A percentile compares a stretch with the other conserved stretches of the same genome.
Evolutionary conservation across 2,888 invertebrate genomes (phyloP).

Genomic region (Stramonita haemastoma): DNA sequence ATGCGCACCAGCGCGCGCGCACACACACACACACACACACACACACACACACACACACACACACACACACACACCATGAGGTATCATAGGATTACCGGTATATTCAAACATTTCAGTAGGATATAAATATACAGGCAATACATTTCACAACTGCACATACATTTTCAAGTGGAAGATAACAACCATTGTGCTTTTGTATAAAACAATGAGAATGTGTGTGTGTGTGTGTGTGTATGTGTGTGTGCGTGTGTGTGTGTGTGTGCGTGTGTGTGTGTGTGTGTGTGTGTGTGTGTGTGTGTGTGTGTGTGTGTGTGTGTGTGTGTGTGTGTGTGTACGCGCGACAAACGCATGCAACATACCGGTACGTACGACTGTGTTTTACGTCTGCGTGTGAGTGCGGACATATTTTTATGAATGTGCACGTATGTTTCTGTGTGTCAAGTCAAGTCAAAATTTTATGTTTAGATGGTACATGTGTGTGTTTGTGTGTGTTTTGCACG

Average conservation of each 20-base stretch:
- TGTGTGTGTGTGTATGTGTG: neutral
- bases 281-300: neutral
- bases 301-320: neutral
- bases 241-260: neutral
- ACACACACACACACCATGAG: neutral
- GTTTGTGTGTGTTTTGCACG: neutral
- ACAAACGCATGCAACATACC: neutral
- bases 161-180: neutral
- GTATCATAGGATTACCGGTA: no score
- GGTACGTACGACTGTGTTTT: neutral
- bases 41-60: constrained; percentile 6
- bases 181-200: neutral
- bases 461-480: neutral
- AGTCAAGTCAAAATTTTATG: no score
- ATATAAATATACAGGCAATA: neutral
- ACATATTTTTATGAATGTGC: neutral
- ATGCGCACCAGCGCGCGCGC: no score
- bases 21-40: neutral
- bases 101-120: no score
- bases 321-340: neutral
- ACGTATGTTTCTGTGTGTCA: neutral
- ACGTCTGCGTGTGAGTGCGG: neutral
- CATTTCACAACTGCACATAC: neutral
- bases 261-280: neutral
- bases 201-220: neutral